Conservation (phyloP, 2,888 invertebrate species). For the Coremacera marginata region DNA sequence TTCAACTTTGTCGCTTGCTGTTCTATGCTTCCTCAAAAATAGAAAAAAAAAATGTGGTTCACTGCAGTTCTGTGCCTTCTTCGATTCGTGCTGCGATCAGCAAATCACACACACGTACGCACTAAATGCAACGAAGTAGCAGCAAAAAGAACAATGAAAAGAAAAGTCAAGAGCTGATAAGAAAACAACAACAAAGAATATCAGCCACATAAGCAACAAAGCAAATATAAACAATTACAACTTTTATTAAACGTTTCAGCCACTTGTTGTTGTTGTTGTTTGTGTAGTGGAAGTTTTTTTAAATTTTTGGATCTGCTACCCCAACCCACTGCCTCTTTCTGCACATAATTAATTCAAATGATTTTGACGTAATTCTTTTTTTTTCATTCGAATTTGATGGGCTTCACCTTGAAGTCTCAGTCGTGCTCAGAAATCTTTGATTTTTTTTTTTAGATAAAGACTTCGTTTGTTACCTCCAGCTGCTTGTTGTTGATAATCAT, state of each 20-base stretch:
- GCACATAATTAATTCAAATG: too few species aligned
- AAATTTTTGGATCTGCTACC: not conserved
- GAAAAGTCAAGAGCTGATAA: not conserved
- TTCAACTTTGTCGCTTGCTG: constrained; percentile 9
- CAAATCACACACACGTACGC: not conserved
- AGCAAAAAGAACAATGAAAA: not conserved
- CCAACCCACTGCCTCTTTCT: not conserved
- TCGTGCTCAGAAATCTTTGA: too few species aligned
- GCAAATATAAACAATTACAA: constrained; percentile 9
- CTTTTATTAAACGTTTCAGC: not conserved
- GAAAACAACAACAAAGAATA: not conserved
- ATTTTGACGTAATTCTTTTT: too few species aligned
- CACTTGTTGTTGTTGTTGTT: not conserved
- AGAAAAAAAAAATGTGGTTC: not conserved
- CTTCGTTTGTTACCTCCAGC: too few species aligned
- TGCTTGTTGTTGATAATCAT: too few species aligned
- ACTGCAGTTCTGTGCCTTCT: constrained; percentile 6
- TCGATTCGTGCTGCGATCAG: not conserved
- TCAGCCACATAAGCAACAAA: not conserved
- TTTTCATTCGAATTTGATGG: too few species aligned
- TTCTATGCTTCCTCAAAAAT: not conserved
- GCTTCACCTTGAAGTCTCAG: too few species aligned
- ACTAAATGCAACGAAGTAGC: not conserved
- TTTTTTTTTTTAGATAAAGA: too few species aligned
- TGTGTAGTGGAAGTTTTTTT: not conserved